Percentiles rank a stretch among this genome's conserved stretches.
Evolutionary conservation across 2,888 invertebrate species (phyloP).

Genomic region (Campoletis raptor): DNA sequence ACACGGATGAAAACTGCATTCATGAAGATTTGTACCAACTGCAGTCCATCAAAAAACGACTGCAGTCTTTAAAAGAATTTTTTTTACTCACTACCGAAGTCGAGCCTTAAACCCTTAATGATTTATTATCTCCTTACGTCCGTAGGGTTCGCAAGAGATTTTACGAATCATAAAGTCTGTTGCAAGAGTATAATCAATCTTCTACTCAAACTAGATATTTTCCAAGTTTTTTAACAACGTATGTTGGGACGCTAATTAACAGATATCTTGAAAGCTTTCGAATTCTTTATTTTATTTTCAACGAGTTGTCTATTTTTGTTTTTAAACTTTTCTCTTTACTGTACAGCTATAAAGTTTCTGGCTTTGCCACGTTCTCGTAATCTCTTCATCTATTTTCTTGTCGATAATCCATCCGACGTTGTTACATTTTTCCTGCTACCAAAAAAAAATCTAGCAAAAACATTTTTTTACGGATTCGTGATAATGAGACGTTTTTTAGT

Average conservation of each 20-base stretch:
- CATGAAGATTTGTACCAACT: too few species aligned
- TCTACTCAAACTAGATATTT: conserved; percentile 41
- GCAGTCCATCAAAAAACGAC: too few species aligned
- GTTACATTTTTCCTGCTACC: neutral
- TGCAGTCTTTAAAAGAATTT: neutral
- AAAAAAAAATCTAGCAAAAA: neutral
- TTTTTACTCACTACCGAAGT: neutral
- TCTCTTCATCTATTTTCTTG: neutral
- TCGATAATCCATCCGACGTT: neutral
- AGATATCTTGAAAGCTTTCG: conserved; percentile 42
- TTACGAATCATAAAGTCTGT: conserved; percentile 23
- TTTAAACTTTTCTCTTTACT: conserved; percentile 4
- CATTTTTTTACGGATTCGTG: neutral
- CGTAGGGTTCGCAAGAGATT: conserved; percentile 28
- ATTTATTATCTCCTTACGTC: conserved; percentile 31
- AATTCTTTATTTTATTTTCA: conserved; percentile 7
- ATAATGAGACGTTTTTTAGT: neutral
- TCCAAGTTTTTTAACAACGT: conserved; percentile 18
- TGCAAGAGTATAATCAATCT: conserved; percentile 47
- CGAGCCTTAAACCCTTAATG: neutral
- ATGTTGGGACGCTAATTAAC: conserved; percentile 54
- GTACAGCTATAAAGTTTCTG: neutral
- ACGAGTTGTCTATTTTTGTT: neutral
- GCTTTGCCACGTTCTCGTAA: neutral
- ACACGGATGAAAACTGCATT: neutral